Conservation (phyloP, 2,113 vertebrate genomes). For the Xiphophorus couchianus region DNA sequence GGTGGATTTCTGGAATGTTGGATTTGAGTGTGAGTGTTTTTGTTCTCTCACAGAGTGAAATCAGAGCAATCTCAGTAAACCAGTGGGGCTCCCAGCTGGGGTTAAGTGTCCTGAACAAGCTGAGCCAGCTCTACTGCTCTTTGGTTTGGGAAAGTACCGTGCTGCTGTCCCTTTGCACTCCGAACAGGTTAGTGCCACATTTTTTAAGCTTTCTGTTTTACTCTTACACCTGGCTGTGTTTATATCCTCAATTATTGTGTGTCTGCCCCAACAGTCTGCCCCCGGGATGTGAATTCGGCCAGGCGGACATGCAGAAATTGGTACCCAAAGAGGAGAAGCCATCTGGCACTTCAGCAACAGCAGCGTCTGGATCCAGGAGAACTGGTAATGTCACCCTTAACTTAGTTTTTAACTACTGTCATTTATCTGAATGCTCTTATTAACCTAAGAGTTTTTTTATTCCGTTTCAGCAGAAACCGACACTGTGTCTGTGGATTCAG, state of each 20-base stretch:
- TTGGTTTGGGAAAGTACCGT: conserved; percentile 97
- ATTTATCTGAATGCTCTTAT: not conserved
- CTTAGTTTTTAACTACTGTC: not conserved
- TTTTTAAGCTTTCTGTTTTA: conserved; percentile 4
- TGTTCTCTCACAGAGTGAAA: conserved; percentile 84
- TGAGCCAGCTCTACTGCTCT: conserved; percentile 95
- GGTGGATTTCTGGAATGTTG: not conserved
- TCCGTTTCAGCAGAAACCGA: conserved; percentile 81
- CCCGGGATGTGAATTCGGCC: conserved; percentile 93
- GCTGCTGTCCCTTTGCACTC: conserved; percentile 93
- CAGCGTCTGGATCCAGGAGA: conserved; percentile 82
- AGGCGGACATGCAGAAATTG: conserved; percentile 95
- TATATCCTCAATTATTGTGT: not conserved
- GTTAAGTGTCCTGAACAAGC: conserved; percentile 90
- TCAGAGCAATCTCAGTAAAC: conserved; percentile 94
- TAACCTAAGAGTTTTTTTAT: not conserved
- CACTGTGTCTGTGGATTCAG: conserved; percentile 81
- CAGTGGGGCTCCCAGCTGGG: conserved; percentile 96
- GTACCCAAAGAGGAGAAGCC: conserved; percentile 93
- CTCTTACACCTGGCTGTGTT: not conserved
- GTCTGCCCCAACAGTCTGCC: conserved; percentile 81
- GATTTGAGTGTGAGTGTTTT: not conserved
- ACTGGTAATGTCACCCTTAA: conserved; percentile 78
- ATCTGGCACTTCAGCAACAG: conserved; percentile 53
- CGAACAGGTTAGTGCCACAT: conserved; percentile 85